Conservation (phyloP, 2,113 vertebrate genomes). For the Prionailurus bengalensis region DNA sequence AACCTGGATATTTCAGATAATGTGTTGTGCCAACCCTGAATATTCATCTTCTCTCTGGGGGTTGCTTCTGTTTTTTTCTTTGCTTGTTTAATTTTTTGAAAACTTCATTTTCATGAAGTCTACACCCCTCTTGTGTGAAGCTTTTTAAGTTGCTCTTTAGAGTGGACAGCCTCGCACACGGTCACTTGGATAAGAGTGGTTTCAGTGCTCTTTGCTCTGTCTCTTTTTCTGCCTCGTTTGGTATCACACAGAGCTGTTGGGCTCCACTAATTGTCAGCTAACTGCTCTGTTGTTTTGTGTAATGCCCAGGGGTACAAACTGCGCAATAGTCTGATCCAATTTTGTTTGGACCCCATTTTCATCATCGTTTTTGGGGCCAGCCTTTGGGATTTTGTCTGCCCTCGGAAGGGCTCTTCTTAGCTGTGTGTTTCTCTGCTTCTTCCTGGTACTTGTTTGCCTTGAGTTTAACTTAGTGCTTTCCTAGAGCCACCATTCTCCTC, state of each 20-base stretch:
- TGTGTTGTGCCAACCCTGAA: background rate
- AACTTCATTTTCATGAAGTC: background rate
- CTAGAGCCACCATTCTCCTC: background rate
- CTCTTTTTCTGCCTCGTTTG: background rate
- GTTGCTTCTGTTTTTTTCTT: background rate
- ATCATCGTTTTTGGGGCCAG: background rate
- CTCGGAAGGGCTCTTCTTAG: background rate
- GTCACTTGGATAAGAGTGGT: too few species aligned
- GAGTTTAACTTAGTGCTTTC: too few species aligned
- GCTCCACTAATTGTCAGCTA: background rate
- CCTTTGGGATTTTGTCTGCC: background rate
- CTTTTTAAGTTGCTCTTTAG: background rate
- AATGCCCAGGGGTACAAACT: background rate
- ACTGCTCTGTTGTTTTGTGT: background rate
- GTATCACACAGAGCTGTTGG: background rate
- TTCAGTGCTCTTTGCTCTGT: background rate
- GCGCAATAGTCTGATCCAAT: background rate
- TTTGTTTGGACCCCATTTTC: background rate
- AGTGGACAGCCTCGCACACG: background rate
- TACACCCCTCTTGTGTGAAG: background rate
- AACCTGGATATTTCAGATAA: background rate
- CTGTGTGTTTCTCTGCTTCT: background rate
- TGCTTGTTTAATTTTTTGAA: background rate
- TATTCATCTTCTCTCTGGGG: background rate
- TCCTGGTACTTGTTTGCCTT: background rate